Evolutionary conservation across 1,140 invertebrate genomes (phyloP).

Genomic region (Chlorops oryzae): DNA sequence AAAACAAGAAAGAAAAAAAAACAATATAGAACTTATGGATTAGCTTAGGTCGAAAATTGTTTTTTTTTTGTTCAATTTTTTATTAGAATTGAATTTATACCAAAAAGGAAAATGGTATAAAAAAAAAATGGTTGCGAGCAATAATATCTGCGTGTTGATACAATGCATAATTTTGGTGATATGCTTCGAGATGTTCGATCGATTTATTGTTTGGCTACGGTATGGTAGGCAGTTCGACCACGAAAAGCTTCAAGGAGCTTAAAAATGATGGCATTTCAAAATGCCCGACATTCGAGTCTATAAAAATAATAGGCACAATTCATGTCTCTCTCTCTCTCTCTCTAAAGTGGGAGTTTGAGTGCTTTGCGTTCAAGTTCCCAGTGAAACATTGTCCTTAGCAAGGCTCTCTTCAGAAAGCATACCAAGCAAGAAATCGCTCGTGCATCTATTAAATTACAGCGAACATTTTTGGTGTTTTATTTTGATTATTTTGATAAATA

Average conservation of each 20-base stretch:
- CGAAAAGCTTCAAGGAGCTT: not conserved
- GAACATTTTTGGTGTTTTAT: slow-evolving; percentile 8
- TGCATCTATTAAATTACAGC: slow-evolving; percentile 42
- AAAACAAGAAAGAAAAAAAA: no score
- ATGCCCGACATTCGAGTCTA: no score
- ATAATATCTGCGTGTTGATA: slow-evolving; percentile 49
- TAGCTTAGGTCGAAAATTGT: no score
- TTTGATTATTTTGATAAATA: no score
- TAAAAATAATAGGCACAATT: no score
- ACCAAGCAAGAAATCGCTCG: slow-evolving; percentile 37
- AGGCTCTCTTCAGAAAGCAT: no score
- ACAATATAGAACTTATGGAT: no score
- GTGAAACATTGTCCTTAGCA: no score
- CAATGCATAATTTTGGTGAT: slow-evolving; percentile 44
- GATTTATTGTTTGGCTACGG: slow-evolving; percentile 30
- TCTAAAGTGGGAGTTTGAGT: no score
- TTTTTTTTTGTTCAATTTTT: not conserved
- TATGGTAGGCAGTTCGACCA: not conserved
- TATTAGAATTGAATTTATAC: not conserved
- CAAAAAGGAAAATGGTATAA: slow-evolving; percentile 1
- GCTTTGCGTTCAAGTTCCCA: no score
- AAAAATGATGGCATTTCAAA: no score
- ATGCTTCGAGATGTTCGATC: slow-evolving; percentile 45
- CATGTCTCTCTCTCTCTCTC: no score
- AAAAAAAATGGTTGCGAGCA: slow-evolving; percentile 44